Percentiles rank a stretch among this genome's conserved stretches.
Evolutionary conservation across 1,140 invertebrate species (phyloP).

Genomic region (Diachasma alloeum): DNA sequence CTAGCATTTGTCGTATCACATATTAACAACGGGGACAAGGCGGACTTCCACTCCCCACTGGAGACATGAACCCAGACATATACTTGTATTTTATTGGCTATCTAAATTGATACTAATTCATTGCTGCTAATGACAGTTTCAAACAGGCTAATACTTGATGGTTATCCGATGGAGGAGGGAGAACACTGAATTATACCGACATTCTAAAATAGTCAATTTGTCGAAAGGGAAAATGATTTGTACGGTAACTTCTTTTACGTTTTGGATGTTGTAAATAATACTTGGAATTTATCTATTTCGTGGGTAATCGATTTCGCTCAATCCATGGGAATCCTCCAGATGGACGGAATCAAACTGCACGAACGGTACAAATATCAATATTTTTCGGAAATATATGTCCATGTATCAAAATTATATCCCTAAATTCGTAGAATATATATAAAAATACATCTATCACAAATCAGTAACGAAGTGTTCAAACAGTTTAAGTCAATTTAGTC

Average conservation of each 20-base stretch:
- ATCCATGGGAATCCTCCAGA: too few species aligned
- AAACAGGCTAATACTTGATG: neutral
- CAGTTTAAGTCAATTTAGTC: too few species aligned
- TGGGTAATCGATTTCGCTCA: too few species aligned
- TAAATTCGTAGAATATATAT: too few species aligned
- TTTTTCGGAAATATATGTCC: too few species aligned
- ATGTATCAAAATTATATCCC: too few species aligned
- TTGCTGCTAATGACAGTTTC: constrained; percentile 1
- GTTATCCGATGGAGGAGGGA: neutral
- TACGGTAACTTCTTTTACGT: neutral
- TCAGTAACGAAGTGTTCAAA: too few species aligned
- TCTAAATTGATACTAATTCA: constrained; percentile 10
- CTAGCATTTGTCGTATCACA: constrained; percentile 2
- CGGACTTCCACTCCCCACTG: constrained; percentile 10
- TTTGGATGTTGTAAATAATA: too few species aligned
- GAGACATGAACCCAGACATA: neutral
- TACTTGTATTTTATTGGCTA: neutral
- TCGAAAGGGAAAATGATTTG: neutral
- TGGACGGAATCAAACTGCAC: too few species aligned
- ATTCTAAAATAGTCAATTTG: neutral
- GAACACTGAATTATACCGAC: neutral
- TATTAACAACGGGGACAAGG: constrained; percentile 9
- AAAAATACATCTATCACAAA: too few species aligned
- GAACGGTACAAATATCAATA: too few species aligned
- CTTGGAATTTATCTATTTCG: too few species aligned